A percentile compares a stretch with the other conserved stretches of the same genome.
These are phyloP conservation scores for Enteromius mattozi DNA, from an alignment of 2,797 vertebrate species.

Conservation along the genomic window DNA sequence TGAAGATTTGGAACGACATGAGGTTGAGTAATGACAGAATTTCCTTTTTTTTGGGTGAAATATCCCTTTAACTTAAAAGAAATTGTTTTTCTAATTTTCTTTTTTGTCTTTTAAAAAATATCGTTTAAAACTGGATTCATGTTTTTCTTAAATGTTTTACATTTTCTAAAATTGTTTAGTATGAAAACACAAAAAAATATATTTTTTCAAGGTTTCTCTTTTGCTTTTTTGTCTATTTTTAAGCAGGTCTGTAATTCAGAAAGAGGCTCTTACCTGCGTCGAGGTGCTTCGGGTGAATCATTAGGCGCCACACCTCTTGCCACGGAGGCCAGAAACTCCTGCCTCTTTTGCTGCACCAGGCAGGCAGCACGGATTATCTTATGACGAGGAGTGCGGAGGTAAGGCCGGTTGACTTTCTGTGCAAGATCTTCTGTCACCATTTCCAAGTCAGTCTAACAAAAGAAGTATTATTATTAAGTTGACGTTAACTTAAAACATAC, in stretches of 20 bases:
- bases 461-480: not conserved
- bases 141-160: not conserved
- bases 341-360: conserved; percentile 96
- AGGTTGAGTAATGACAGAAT: not conserved
- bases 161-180: not conserved
- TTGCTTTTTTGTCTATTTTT: not conserved
- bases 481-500: not conserved
- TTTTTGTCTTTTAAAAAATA: not conserved
- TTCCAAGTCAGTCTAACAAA: conserved; percentile 92
- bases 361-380: conserved; percentile 97
- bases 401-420: conserved; percentile 98
- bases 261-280: conserved; percentile 83
- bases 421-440: conserved; percentile 99
- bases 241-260: not conserved
- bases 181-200: not conserved
- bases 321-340: conserved; percentile 96
- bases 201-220: not conserved
- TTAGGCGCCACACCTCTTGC: conserved; percentile 96
- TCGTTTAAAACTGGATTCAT: not conserved
- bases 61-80: not conserved
- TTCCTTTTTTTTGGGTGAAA: not conserved
- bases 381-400: conserved; percentile 95
- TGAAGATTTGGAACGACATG: not conserved
- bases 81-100: not conserved
- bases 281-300: conserved; percentile 93